These are phyloP conservation scores for Xyrichtys novacula DNA, from an alignment of 2,797 vertebrate species.

Conservation along the genomic window DNA sequence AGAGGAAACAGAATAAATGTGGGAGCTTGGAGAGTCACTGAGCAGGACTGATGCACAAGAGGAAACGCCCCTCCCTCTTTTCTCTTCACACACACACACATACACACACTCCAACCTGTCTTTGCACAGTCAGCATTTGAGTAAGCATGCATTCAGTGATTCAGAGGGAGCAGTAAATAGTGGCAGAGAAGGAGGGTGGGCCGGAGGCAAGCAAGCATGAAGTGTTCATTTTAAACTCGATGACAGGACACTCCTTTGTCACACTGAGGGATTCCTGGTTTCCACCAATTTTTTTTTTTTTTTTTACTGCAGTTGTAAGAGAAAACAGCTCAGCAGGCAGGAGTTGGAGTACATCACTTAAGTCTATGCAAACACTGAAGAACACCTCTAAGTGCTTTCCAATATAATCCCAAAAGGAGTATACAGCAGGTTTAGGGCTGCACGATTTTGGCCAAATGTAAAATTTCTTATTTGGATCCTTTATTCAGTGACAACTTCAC, in stretches of 20 bases:
- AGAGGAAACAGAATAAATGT: constrained; percentile 70
- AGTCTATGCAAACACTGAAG: constrained; percentile 10
- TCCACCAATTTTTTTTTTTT: constrained; percentile 18
- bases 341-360: background rate
- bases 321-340: constrained; percentile 6
- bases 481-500: no score
- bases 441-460: no score
- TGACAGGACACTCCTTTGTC: constrained; percentile 22
- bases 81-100: constrained; percentile 26
- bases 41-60: constrained; percentile 76
- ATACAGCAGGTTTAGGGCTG: no score
- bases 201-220: constrained; percentile 16
- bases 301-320: constrained; percentile 15
- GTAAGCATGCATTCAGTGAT: constrained; percentile 67
- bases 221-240: constrained; percentile 35
- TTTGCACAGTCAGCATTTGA: constrained; percentile 73
- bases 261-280: background rate
- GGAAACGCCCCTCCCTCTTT: constrained; percentile 76
- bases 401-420: constrained; percentile 11
- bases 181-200: constrained; percentile 36
- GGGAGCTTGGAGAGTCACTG: constrained; percentile 68
- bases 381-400: background rate
- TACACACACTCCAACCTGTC: constrained; percentile 41
- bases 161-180: constrained; percentile 53
- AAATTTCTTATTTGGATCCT: no score